A percentile compares a stretch with the other conserved stretches of the same genome.
These are phyloP conservation scores for Dione vanillae DNA, from an alignment of 2,888 invertebrate species.

Conservation along the genomic window DNA sequence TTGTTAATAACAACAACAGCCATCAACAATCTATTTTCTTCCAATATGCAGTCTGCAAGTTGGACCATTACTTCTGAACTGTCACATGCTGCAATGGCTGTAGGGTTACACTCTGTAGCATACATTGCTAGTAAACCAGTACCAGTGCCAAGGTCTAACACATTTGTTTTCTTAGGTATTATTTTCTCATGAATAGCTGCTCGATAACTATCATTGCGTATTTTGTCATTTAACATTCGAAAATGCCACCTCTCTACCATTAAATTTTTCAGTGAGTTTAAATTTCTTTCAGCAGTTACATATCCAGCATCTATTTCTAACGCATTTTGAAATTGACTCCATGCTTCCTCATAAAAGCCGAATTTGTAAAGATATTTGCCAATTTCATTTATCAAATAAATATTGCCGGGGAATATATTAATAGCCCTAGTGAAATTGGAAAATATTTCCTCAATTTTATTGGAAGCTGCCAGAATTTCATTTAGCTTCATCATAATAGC, in stretches of 20 bases:
- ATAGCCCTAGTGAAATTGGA: constrained; percentile 62
- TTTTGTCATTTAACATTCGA: constrained; percentile 90
- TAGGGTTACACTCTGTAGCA: constrained; percentile 83
- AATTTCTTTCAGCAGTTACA: constrained; percentile 86
- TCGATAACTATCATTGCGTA: constrained; percentile 87
- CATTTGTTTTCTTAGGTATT: constrained; percentile 70
- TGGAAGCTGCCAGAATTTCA: constrained; percentile 52
- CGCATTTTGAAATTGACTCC: constrained; percentile 83
- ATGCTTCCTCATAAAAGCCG: constrained; percentile 83
- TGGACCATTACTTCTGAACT: constrained; percentile 85
- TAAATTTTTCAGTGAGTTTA: constrained; percentile 87
- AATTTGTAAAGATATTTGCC: constrained; percentile 78
- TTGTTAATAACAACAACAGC: constrained; percentile 81
- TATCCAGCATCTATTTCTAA: constrained; percentile 76
- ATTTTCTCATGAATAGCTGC: constrained; percentile 85
- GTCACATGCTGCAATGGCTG: constrained; percentile 87
- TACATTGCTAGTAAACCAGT: constrained; percentile 90
- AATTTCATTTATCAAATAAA: constrained; percentile 66
- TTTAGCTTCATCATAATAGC: constrained; percentile 57
- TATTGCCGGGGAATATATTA: constrained; percentile 60
- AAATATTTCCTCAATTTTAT: constrained; percentile 65
- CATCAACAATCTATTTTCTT: constrained; percentile 61
- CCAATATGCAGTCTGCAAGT: constrained; percentile 77
- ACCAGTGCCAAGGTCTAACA: constrained; percentile 91
- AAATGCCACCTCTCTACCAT: constrained; percentile 92